A percentile compares a stretch with the other conserved stretches of the same genome.
Evolutionary conservation across 1,140 invertebrate genomes (phyloP).

Genomic region (Drosophila asahinai): DNA sequence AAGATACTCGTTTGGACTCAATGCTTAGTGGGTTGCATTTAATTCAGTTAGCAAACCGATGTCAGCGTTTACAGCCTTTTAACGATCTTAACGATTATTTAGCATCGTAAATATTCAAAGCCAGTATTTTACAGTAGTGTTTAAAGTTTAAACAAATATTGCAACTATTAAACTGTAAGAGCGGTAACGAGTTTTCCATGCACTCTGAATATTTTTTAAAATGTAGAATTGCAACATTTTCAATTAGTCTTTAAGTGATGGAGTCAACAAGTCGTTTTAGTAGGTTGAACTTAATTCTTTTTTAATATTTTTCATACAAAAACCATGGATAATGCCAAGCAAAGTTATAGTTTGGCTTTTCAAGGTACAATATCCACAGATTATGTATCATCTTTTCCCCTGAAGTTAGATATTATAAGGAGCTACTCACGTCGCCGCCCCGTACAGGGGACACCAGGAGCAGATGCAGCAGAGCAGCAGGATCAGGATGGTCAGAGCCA

Average conservation of each 20-base stretch:
- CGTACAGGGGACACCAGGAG: slow-evolving; percentile 92
- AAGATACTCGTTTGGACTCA: slow-evolving; percentile 33
- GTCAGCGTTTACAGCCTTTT: slow-evolving; percentile 1
- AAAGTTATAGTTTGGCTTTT: not conserved
- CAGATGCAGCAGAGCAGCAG: slow-evolving; percentile 93
- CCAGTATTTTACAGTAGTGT: not conserved
- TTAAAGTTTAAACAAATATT: slow-evolving; percentile 10
- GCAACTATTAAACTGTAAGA: slow-evolving; percentile 2
- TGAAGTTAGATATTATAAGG: too few relatives aligned
- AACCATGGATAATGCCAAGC: not conserved
- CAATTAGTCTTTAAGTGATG: slow-evolving; percentile 32
- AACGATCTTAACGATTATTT: not conserved
- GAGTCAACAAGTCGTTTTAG: slow-evolving; percentile 44
- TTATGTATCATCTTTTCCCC: not conserved
- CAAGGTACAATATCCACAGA: not conserved
- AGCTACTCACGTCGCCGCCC: slow-evolving; percentile 88
- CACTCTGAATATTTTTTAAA: slow-evolving; percentile 1
- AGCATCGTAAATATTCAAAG: slow-evolving; percentile 24
- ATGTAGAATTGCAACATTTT: slow-evolving; percentile 15
- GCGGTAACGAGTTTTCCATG: slow-evolving; percentile 14
- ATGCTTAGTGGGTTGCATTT: slow-evolving; percentile 36
- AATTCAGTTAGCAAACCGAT: slow-evolving; percentile 5
- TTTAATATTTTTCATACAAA: not conserved
- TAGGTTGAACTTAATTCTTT: not conserved
- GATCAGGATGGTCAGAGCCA: slow-evolving; percentile 89